Evolutionary conservation across 2,888 invertebrate species (phyloP).

Genomic region (Lepidochrysops patricia): DNA sequence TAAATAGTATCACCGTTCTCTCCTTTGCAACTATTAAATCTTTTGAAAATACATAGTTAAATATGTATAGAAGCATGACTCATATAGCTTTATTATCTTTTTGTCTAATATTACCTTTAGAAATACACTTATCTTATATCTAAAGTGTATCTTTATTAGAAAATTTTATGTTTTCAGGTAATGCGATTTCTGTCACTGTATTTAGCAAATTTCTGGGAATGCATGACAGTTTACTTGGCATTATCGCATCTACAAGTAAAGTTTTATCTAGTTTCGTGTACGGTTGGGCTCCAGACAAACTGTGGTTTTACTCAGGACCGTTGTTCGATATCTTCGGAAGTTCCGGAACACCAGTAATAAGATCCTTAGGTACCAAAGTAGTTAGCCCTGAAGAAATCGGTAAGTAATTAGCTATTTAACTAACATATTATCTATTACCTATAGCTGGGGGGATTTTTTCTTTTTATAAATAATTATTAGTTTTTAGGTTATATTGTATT

Average conservation of each 20-base stretch:
- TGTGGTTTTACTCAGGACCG: constrained; percentile 61
- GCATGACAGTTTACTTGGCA: constrained; percentile 61
- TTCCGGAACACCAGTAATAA: constrained; percentile 67
- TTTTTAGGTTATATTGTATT: too few species aligned
- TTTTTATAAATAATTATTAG: too few species aligned
- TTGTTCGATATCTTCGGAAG: constrained; percentile 68
- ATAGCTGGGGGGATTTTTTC: too few species aligned
- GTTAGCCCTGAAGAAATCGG: constrained; percentile 69
- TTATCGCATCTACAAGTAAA: constrained; percentile 64
- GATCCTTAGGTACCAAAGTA: constrained; percentile 73
- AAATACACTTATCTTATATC: too few species aligned
- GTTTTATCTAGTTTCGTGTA: constrained; percentile 53
- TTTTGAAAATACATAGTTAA: background rate
- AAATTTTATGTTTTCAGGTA: constrained; percentile 39
- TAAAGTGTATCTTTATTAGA: too few species aligned
- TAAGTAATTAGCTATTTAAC: too few species aligned
- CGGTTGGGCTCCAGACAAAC: constrained; percentile 52
- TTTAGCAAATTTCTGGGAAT: constrained; percentile 60
- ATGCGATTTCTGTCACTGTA: constrained; percentile 54
- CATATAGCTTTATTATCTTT: too few species aligned
- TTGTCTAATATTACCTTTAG: too few species aligned
- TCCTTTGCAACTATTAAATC: background rate
- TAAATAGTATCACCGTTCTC: background rate
- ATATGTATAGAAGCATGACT: too few species aligned
- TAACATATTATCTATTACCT: too few species aligned